Base-by-base conservation (phyloP, 2,113 vertebrate species). In the Tychaedon coryphoeus region DNA sequence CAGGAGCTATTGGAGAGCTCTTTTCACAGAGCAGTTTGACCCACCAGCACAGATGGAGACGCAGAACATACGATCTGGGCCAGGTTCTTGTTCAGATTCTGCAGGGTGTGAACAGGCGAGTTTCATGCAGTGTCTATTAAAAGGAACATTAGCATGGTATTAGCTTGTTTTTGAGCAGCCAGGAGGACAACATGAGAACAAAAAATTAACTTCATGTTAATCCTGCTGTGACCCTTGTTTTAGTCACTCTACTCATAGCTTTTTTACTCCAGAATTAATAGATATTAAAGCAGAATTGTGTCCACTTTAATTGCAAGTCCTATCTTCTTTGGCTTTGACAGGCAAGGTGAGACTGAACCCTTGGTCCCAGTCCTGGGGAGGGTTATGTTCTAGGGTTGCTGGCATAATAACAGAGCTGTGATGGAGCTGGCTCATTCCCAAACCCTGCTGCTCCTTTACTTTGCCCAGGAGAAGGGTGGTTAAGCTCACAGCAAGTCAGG, bases 21-120 rank as follows among this genome's bases (percentile, higher is more conserved):
- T 92, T 88, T 71, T 90, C 92, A 74, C 82, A 77, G 40, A 88
- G 64, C 75, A 42, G 47, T 84, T 80, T 96, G 92, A 90, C 90
- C 93, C 75, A 95, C 26, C 47, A 73, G 92, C 72, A 95, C 86
- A 86, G 82, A 90, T 83, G 86, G 92, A 90, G 80, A 53, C 0
- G 1, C 28, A 80, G 87, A 93, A 86, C 22, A 6, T 42, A 73
- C 0, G 4, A 57, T 67, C 71, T 86, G 82, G 88, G 78, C 67
- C 85, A 95, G 85, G 67, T 92, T 91, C 67, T 62, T 13, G 3
- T 62, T 88, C 90, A 77, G 43, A 86, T 72, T 24, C 74, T 77
- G 64, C 62, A 83, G 47, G 36, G 64, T 94, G 74, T 1, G 6
- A 93, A 71, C 38, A 74, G 38, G 22, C 6, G 0, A 73, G 64